Percentiles rank a stretch among this genome's conserved stretches.
Evolutionary conservation across 1,140 invertebrate genomes (phyloP).

Genomic region (Oryctes rhinoceros): DNA sequence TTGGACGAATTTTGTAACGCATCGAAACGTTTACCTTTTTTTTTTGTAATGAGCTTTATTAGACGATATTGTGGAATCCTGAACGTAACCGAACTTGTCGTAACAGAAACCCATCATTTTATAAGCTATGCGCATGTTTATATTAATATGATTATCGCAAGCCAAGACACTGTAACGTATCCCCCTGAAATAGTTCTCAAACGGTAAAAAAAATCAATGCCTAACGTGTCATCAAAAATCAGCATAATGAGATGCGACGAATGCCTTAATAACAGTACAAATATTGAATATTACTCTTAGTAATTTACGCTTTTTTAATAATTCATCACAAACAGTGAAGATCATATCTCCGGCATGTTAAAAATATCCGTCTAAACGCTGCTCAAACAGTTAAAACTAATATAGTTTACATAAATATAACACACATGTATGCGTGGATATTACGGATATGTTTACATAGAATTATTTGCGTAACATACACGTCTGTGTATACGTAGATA

Average conservation of each 20-base stretch:
- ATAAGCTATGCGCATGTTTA: no score
- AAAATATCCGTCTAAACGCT: conserved; percentile 11
- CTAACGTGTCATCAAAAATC: conserved; percentile 1
- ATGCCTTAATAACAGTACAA: conserved; percentile 23
- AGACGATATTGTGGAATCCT: no score
- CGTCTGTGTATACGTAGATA: not conserved
- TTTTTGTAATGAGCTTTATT: no score
- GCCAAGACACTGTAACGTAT: no score
- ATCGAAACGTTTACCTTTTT: no score
- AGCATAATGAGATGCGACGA: conserved; percentile 17
- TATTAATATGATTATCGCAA: no score
- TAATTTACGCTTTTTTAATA: conserved; percentile 34
- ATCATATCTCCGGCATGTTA: conserved; percentile 30
- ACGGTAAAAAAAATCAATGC: not conserved
- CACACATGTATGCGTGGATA: not conserved
- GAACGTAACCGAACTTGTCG: no score
- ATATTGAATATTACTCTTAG: conserved; percentile 37
- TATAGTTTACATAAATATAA: conserved; percentile 26
- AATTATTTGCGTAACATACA: conserved; percentile 1
- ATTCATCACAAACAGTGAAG: conserved; percentile 24
- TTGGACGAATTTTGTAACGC: no score
- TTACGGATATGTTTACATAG: conserved; percentile 15
- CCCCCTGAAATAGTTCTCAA: not conserved
- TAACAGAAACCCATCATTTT: no score
- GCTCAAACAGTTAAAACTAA: conserved; percentile 30